Percentiles rank a stretch among this genome's conserved stretches.
Evolutionary conservation across 1,140 invertebrate genomes (phyloP).

Genomic region (Ooceraea biroi): DNA sequence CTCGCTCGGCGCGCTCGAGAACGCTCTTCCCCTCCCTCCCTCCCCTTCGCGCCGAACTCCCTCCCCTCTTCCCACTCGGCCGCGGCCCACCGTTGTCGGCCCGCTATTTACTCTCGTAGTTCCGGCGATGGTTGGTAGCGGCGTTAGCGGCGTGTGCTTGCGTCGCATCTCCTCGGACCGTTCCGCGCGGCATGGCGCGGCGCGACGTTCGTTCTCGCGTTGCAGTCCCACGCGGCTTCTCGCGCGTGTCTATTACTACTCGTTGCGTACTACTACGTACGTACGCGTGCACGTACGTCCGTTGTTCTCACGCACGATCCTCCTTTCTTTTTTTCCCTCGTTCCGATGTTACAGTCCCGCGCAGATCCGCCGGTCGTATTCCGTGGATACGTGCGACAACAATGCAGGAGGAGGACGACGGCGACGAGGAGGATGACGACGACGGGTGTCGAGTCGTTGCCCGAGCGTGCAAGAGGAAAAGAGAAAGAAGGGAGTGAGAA

Average conservation of each 20-base stretch:
- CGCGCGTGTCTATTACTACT: constrained; percentile 66
- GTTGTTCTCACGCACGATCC: background rate
- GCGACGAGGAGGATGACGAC: background rate
- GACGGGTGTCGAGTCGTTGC: constrained; percentile 18
- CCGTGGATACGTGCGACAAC: constrained; percentile 14
- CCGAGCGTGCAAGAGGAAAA: constrained; percentile 5
- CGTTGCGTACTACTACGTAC: constrained; percentile 46
- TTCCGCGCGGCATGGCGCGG: constrained; percentile 32
- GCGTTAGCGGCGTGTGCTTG: constrained; percentile 57
- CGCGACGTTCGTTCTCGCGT: constrained; percentile 49
- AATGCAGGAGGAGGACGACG: constrained; percentile 27
- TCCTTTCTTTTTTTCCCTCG: background rate
- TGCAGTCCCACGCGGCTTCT: constrained; percentile 74
- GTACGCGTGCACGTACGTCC: constrained; percentile 11
- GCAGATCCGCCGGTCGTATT: constrained; percentile 19
- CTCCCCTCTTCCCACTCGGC: background rate
- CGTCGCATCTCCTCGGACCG: constrained; percentile 65
- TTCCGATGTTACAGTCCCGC: constrained; percentile 2
- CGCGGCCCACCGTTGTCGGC: constrained; percentile 46
- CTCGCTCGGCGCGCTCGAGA: constrained; percentile 41
- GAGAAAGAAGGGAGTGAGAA: constrained; percentile 42
- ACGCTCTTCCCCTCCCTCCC: background rate
- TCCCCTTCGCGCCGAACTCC: background rate
- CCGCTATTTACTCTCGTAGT: constrained; percentile 76
- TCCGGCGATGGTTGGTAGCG: constrained; percentile 66